Evolutionary conservation across 2,113 vertebrate species (phyloP), one percentile per base, ranked within the genome.

Genomic region (Nycticorax nycticorax): DNA sequence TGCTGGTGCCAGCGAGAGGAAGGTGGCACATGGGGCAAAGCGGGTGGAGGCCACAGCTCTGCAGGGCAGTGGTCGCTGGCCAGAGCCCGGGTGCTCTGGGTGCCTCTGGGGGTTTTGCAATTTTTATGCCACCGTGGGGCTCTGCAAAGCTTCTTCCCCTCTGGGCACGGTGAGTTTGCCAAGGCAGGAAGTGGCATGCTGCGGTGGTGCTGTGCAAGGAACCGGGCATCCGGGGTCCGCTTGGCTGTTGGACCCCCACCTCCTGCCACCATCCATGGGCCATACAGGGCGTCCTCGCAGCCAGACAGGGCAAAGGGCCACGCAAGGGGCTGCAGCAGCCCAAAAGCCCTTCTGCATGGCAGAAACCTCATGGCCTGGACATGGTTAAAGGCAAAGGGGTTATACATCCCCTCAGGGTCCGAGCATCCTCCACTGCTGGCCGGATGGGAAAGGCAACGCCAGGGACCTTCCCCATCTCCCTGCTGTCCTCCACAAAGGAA

Each of bases 101-200:
- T 16, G 15, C 35, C 79, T 30, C 63, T 0, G 3, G 24, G 23
- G 21, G 2, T 93, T 96, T 95, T 85, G 91, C 73, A 92, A 72
- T 23, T 39, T 19, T 66, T 66, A 4, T 18, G n/a, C 26, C 0
- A 0, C 45, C 6, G 1, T 0, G 3, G 66, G 52, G 64, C 64
- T 60, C 68, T 52, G 86, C 53, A 64, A 43, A 84, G 22, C 63
- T 32, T 76, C 53, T 68, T 93, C 93, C 77, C 47, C 27, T 79
- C 21, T 0, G 1, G 57, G 63, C 55, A 50, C 0, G 0, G 8
- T 0, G 4, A 30, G 22, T 53, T 32, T 74, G 55, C 26, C 0
- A 1, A 30, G 50, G 52, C 88, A 94, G 91, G 91, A 97, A 97
- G 80, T 4, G 0, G 33, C 60, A 28, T 2, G 0, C 35, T 45